Evolutionary conservation across 2,888 invertebrate species (phyloP).

Genomic region (Resseliella maxima): DNA sequence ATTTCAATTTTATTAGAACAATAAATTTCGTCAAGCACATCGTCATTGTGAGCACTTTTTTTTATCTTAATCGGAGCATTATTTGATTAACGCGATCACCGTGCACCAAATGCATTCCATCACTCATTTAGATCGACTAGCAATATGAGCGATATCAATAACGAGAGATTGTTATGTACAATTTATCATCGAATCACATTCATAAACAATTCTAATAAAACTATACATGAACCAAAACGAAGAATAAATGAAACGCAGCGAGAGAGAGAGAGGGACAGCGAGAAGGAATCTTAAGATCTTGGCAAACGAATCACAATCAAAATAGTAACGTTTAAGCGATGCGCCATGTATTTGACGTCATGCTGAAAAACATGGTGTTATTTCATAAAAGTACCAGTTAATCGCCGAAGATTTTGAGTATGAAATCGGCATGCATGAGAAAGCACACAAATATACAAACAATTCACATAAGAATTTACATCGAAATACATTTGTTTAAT

Average conservation of each 20-base stretch:
- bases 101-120: not conserved
- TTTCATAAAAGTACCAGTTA: slow-evolving; percentile 52
- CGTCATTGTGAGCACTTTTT: not conserved
- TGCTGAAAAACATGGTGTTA: slow-evolving; percentile 54
- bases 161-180: not conserved
- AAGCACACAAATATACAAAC: not conserved
- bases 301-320: no score
- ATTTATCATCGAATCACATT: not conserved
- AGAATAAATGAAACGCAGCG: no score
- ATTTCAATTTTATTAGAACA: no score
- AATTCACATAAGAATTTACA: not conserved
- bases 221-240: not conserved
- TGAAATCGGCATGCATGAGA: not conserved
- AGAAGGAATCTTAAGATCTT: no score
- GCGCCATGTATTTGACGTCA: slow-evolving; percentile 41
- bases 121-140: not conserved
- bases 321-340: not conserved
- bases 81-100: slow-evolving; percentile 26
- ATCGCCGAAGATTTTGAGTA: not conserved
- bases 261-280: no score
- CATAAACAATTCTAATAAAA: not conserved
- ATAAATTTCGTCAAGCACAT: no score
- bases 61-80: not conserved
- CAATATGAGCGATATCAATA: not conserved
- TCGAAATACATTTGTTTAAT: not conserved